These are phyloP conservation scores for Taenioides sp. DNA, from an alignment of 2,797 vertebrate species.

Conservation along the genomic window DNA sequence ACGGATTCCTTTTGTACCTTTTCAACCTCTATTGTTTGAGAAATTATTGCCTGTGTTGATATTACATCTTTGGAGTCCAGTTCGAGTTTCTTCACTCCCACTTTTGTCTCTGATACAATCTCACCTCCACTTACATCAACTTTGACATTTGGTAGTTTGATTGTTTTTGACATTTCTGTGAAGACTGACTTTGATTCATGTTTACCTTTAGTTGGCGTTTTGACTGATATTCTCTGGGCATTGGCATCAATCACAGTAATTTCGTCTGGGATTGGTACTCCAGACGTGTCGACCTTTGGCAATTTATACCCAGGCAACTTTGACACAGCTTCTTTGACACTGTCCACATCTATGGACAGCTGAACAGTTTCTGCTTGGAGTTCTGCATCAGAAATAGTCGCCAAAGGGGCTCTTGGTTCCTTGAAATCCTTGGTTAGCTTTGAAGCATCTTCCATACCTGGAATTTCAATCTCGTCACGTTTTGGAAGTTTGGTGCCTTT, in stretches of 20 bases:
- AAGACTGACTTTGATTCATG: slow-evolving; percentile 38
- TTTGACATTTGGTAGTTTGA: slow-evolving; percentile 63
- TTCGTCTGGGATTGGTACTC: slow-evolving; percentile 74
- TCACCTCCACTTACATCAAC: slow-evolving; percentile 49
- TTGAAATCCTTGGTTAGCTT: slow-evolving; percentile 26
- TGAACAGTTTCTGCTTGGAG: slow-evolving; percentile 53
- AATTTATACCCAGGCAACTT: slow-evolving; percentile 79
- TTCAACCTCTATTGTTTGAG: slow-evolving; percentile 9
- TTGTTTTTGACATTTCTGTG: slow-evolving; percentile 48
- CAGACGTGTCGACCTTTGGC: slow-evolving; percentile 73
- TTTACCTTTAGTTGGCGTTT: slow-evolving; percentile 74
- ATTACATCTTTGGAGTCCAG: slow-evolving; percentile 36
- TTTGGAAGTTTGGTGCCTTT: slow-evolving; percentile 60
- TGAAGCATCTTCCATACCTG: slow-evolving; percentile 57
- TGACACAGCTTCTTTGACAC: slow-evolving; percentile 78
- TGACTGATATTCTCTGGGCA: slow-evolving; percentile 73
- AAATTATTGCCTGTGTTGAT: slow-evolving; percentile 25
- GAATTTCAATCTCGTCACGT: slow-evolving; percentile 68
- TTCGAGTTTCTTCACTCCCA: slow-evolving; percentile 46
- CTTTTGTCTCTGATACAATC: slow-evolving; percentile 43
- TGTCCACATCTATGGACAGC: slow-evolving; percentile 74
- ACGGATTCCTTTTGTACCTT: slow-evolving; percentile 21
- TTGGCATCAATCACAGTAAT: slow-evolving; percentile 77
- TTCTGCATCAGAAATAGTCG: slow-evolving; percentile 35
- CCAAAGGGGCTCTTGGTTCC: slow-evolving; percentile 49